Base-by-base conservation (phyloP, 2,888 invertebrate genomes). In the Agrilus cyanescens region DNA sequence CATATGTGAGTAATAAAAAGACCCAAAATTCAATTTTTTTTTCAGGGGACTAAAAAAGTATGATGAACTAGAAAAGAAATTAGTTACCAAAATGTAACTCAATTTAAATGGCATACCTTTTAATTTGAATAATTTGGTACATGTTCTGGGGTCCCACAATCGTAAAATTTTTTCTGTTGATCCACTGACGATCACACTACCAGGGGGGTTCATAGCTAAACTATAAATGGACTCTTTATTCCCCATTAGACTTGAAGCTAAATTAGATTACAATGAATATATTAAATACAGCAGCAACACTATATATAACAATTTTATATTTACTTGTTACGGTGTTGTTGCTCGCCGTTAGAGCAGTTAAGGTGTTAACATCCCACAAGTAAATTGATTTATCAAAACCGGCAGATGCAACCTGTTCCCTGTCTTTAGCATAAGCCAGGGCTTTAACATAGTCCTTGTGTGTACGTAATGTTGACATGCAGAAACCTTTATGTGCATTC, bases 401-500 rank as follows among this genome's bases (percentile, higher is more conserved):
- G 1, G 96, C 97, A 50, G 95, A 96, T 1, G 97, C 98, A 10
- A 87, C 89, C 63, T 88, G 86, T 55, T 98, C 98, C 53, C 87
- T 82, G 61, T 97, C 96, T 65, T 87, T 89, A 13, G 97, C 97
- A 67, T 98, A 98, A 0, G 98, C 97, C 58, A 98, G 67, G 14
- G 95, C 91, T 65, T 96, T 89, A 8, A 98, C 98, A 69, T 98
- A 98, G 65, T 98, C 98, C 67, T 94, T 93, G 66, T 98, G 97
- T 37, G 96, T 97, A 46, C 97, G 75, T 51, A 98, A 71, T 2
- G 97, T 98, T 0, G 96, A 97, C 95, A 98, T 95, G 63, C 97
- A 98, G 62, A 95, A 96, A 7, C 97, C 96, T 73, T 96, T 97
- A 53, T 95, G 91, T 12, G 97, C 95, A 69, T 97, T 98, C 98